Base-by-base conservation (phyloP, 2,797 vertebrate genomes). In the Pseudopleuronectes americanus region DNA sequence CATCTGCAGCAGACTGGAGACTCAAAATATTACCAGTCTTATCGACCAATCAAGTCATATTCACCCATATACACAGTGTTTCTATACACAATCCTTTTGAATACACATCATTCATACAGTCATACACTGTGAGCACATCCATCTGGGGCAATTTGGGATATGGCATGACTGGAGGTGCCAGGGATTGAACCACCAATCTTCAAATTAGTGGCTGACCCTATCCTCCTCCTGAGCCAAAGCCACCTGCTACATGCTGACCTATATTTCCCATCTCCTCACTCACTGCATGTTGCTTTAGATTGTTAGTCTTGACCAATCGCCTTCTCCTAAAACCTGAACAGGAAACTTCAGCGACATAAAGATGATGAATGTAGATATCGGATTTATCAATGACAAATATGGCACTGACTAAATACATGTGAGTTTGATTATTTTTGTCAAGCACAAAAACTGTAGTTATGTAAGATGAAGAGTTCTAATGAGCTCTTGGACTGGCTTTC, bases 401-500 rank as follows among this genome's bases (percentile, higher is more conserved):
- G 38, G 36, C 57, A 22, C 9, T 38, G 31, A 6, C 31, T 6
- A 19, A 26, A 28, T 28, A 54, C 12, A 31, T 9, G n/a, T 24
- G 21, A 6, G 12, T 43, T 14, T 13, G 7, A 12, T 47, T 17
- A 47, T n/a, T 54, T 64, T 48, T 36, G 8, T 6, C 12, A 21
- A 33, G n/a, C 43, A 65, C 17, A 16, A 31, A 14, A 55, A 55
- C 8, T 19, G 28, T 4, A 33, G 38, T 71, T 51, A 51, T 33
- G 31, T 47, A 62, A 62, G 14, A 62, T 10, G 7, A 47, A 41
- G n/a, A 16, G 24, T 22, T 43, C 6, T 26, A 49, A 51, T 62
- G 31, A 68, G 51, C 53, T 57, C 47, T 77, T 69, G 54, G 59
- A 65, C 41, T 76, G 62, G 53, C 71, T 74, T 58, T 70, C 19